Base-by-base conservation (phyloP, 2,888 invertebrate genomes). In the Helicoverpa assulta region DNA sequence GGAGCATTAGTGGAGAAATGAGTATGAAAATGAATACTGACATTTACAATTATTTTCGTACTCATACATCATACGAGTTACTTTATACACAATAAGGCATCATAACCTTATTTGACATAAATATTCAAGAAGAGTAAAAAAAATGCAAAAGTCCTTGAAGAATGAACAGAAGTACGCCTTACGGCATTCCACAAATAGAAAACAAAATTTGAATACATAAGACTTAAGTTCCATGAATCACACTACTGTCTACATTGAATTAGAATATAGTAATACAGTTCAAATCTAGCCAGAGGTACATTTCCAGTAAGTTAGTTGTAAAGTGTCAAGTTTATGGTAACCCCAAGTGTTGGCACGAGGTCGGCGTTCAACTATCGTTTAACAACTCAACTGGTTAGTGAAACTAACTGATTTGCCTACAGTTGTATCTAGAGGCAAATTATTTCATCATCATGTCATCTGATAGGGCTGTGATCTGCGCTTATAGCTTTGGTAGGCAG, bases 311-410 rank as follows among this genome's bases (percentile, higher is more conserved):
- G 74, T 68, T 69, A 82, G 80, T 83, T 84, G 74, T 84, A 72
- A 83, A 83, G 72, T 80, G 80, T 75, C 79, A 73, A 81, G 81
- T 84, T 82, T 81, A 83, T 83, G 61, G 74, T 72, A 73, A 60
- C 70, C 73, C 65, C 68, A 70, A 81, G 72, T 76, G 82, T 69
- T 70, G 67, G 81, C 65, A 60, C 52, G 67, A 67, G 78, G 75
- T 78, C 70, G 70, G 50, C 76, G 71, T 77, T 78, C 57, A 76
- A 80, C 70, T n/a, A 66, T 52, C 73, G 66, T 69, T 73, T 80
- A 81, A 81, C 80, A 81, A 74, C 73, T 76, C 70, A 67, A 80
- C 78, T 76, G 75, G 59, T 62, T 70, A 72, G 65, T 65, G 56
- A 57, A 70, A 77, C 77, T 74, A 68, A 69, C 65, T 67, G 62